Conservation (phyloP, 92 coral and sea anemone species). For the Hydrozoanthus gracilis region DNA sequence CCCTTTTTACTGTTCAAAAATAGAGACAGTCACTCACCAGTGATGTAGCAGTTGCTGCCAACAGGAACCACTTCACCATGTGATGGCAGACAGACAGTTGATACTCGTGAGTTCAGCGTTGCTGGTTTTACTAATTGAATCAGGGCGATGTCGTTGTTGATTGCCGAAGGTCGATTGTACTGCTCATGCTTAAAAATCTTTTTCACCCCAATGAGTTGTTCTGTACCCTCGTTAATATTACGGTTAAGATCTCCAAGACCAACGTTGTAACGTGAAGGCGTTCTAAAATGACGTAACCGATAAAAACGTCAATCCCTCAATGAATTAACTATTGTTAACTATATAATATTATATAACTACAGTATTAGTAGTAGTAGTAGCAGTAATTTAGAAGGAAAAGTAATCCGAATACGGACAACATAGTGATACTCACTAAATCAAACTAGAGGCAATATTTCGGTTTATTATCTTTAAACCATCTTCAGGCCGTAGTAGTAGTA, state of each 20-base stretch:
- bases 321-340: neutral
- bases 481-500: no score
- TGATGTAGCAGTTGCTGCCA: no score
- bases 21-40: neutral
- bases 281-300: neutral
- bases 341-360: neutral
- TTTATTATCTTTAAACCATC: no score
- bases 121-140: conserved; percentile 55
- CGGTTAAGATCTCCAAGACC: conserved; percentile 80
- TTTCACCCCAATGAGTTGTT: conserved; percentile 58
- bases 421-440: no score
- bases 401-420: no score
- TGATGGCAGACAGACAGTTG: neutral
- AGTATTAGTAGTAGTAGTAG: neutral
- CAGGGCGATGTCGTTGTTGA: conserved; percentile 45
- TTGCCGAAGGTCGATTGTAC: conserved; percentile 52
- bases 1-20: neutral
- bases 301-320: neutral
- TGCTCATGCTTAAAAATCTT: conserved; percentile 52
- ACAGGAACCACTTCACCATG: neutral
- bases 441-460: no score
- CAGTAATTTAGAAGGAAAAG: no score
- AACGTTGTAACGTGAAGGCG: conserved; percentile 46
- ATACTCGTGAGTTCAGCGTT: neutral
- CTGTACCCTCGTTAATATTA: conserved; percentile 60